These are phyloP conservation scores for Trachelipus rathkii DNA, from an alignment of 1,140 invertebrate species.

Conservation along the genomic window DNA sequence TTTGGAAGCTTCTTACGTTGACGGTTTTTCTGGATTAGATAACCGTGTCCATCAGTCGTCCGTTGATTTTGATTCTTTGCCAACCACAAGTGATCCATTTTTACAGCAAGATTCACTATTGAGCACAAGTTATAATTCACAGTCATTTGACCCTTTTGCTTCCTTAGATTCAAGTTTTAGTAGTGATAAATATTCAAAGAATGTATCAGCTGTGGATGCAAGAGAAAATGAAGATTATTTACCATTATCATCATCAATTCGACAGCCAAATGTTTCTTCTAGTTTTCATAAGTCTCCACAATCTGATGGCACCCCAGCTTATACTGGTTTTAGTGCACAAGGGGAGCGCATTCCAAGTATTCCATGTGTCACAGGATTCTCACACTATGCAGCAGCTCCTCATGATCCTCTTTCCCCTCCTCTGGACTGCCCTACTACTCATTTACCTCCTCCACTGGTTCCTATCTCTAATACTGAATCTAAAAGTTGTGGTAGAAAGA, in stretches of 20 bases:
- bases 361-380: slow-evolving; percentile 65
- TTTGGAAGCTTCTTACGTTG: slow-evolving; percentile 55
- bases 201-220: background rate
- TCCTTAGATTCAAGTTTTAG: background rate
- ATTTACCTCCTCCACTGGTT: slow-evolving; percentile 33
- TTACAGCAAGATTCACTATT: slow-evolving; percentile 56
- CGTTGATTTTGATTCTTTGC: slow-evolving; percentile 49
- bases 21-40: slow-evolving; percentile 47
- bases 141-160: slow-evolving; percentile 50
- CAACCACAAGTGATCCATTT: slow-evolving; percentile 48
- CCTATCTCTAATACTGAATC: slow-evolving; percentile 21
- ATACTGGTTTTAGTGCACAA: slow-evolving; percentile 65
- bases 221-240: background rate
- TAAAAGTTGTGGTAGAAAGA: slow-evolving; percentile 19
- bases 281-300: background rate
- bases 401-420: slow-evolving; percentile 31
- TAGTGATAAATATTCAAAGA: background rate
- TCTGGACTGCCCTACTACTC: slow-evolving; percentile 20
- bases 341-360: slow-evolving; percentile 66
- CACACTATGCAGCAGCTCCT: slow-evolving; percentile 31
- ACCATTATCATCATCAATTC: background rate
- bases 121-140: slow-evolving; percentile 57
- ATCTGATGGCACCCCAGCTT: slow-evolving; percentile 48
- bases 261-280: background rate
- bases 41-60: slow-evolving; percentile 47